These are phyloP conservation scores for Orientallactaga bullata DNA, from an alignment of 2,113 vertebrate species.

Conservation along the genomic window DNA sequence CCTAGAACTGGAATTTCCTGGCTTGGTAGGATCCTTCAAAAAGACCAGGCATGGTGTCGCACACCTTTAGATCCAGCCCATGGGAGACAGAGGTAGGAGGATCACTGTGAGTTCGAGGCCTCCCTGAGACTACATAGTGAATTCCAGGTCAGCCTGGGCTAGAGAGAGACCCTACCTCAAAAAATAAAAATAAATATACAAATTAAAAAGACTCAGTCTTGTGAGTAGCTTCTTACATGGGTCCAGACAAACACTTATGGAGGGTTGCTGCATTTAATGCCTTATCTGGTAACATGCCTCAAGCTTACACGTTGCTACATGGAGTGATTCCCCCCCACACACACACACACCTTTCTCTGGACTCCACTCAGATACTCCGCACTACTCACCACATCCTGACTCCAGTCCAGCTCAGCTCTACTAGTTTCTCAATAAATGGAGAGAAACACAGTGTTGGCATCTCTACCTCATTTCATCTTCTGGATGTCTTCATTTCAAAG, in stretches of 20 bases:
- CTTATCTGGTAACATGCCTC: conserved; percentile 18
- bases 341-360: not conserved
- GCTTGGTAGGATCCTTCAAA: not conserved
- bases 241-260: conserved; percentile 3
- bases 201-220: too few relatives aligned
- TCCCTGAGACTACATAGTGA: too few relatives aligned
- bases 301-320: not conserved
- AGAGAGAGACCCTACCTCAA: too few relatives aligned
- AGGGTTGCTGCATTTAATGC: conserved; percentile 25
- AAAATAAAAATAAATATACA: too few relatives aligned
- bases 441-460: not conserved
- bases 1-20: conserved; percentile 28
- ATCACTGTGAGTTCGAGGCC: too few relatives aligned
- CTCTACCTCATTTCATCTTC: not conserved
- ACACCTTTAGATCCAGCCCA: too few relatives aligned
- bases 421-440: not conserved
- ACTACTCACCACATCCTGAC: not conserved
- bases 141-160: too few relatives aligned
- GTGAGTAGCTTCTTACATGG: conserved; percentile 38
- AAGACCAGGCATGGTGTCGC: too few relatives aligned
- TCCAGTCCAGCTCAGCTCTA: not conserved
- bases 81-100: too few relatives aligned
- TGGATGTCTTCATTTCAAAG: conserved; percentile 51
- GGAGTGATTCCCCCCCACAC: not conserved
- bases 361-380: not conserved